Evolutionary conservation across 2,888 invertebrate species (phyloP).

Genomic region (Plebejus anna): DNA sequence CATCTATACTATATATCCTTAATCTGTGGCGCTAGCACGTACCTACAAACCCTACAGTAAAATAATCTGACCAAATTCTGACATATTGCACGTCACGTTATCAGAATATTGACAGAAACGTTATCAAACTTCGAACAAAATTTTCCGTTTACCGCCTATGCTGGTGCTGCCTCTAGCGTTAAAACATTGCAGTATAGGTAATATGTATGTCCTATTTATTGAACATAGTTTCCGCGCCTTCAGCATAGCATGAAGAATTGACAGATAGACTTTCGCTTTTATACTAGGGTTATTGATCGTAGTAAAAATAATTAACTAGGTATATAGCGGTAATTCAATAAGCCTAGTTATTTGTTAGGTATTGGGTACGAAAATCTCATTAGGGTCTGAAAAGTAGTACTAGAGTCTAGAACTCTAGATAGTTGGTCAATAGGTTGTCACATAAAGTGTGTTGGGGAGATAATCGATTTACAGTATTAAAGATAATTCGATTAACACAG

Average conservation of each 20-base stretch:
- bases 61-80: no score
- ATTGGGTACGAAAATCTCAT: conserved; percentile 14
- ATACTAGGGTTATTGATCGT: background rate
- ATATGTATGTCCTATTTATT: no score
- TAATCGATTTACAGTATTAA: background rate
- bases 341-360: background rate
- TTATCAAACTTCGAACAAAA: no score
- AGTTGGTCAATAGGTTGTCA: background rate
- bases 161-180: no score
- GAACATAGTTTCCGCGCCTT: background rate
- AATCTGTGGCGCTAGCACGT: no score
- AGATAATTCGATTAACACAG: background rate
- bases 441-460: background rate
- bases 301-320: background rate
- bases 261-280: background rate
- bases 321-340: background rate
- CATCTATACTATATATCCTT: no score
- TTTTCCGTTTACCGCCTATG: no score
- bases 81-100: no score
- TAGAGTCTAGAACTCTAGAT: background rate
- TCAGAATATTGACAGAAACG: no score
- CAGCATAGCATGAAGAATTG: background rate
- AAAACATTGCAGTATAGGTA: no score
- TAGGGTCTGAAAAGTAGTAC: conserved; percentile 12
- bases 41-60: no score